A percentile compares a stretch with the other conserved stretches of the same genome.
phyloP scores from a whole-genome alignment of 2,888 invertebrate genomes.

The Volucella inanis region DNA sequence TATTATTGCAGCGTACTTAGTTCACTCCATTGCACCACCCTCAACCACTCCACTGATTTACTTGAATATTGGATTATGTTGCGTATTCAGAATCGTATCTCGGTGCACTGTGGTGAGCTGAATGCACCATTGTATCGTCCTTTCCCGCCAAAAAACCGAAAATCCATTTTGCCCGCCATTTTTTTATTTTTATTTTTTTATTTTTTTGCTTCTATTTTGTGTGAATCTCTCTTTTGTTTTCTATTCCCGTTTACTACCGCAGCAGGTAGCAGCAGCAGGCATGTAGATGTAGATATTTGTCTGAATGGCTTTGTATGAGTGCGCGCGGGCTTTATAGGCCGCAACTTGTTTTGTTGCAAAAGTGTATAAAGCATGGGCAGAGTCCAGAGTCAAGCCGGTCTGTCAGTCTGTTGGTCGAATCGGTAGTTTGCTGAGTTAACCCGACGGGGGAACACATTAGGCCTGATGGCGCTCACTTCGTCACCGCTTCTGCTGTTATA shows the following conservation, averaged over 20 bases:
- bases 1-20: constrained; percentile 74
- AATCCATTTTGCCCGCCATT: constrained; percentile 55
- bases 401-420: constrained; percentile 33
- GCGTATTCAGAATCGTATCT: constrained; percentile 52
- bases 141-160: constrained; percentile 71
- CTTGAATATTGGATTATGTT: constrained; percentile 63
- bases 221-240: constrained; percentile 37
- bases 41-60: constrained; percentile 1
- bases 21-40: constrained; percentile 72
- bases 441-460: constrained; percentile 72
- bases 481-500: constrained; percentile 64
- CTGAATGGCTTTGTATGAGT: constrained; percentile 25
- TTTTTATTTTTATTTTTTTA: too few species aligned
- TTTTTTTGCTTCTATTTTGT: constrained; percentile 11
- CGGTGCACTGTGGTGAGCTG: constrained; percentile 29
- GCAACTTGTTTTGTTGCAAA: constrained; percentile 73
- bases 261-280: constrained; percentile 68
- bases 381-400: constrained; percentile 1
- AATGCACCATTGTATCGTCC: constrained; percentile 59
- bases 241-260: constrained; percentile 59
- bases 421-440: constrained; percentile 52
- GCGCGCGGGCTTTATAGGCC: constrained; percentile 59
- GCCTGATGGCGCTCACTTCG: constrained; percentile 73
- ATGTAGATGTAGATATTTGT: constrained; percentile 23
- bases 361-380: constrained; percentile 38